Evolutionary conservation across 2,797 vertebrate genomes (phyloP).

Genomic region (Saxicola maurus): DNA sequence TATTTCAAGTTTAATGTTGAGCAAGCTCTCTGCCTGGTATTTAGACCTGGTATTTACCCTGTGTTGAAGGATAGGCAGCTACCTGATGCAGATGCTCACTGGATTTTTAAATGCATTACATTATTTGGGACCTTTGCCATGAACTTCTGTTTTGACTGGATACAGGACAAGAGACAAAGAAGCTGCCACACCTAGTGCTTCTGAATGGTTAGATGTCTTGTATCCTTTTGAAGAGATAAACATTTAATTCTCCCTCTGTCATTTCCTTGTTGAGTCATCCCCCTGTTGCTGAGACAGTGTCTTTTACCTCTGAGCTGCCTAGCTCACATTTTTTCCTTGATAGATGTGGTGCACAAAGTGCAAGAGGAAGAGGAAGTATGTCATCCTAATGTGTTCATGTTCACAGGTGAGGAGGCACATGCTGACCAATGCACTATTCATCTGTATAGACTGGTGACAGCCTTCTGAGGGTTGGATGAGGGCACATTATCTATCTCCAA

Average conservation of each 20-base stretch:
- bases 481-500: neutral
- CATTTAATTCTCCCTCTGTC: neutral
- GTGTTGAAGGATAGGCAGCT: neutral
- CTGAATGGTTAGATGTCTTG: neutral
- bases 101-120: neutral
- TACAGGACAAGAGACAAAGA: neutral
- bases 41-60: neutral
- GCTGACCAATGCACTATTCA: neutral
- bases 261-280: slow-evolving; percentile 30
- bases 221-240: neutral
- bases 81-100: neutral
- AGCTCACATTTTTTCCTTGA: neutral
- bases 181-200: neutral
- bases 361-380: neutral
- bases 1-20: neutral
- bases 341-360: neutral
- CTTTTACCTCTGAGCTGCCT: neutral
- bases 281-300: neutral
- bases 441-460: neutral
- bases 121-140: neutral
- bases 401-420: neutral
- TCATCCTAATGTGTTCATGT: neutral
- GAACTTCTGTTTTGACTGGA: neutral
- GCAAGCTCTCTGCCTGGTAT: neutral
- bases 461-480: neutral